Evolutionary conservation across 2,888 invertebrate species (phyloP), one percentile per base, ranked within the genome.

Genomic region (Hanleya hanleyi): DNA sequence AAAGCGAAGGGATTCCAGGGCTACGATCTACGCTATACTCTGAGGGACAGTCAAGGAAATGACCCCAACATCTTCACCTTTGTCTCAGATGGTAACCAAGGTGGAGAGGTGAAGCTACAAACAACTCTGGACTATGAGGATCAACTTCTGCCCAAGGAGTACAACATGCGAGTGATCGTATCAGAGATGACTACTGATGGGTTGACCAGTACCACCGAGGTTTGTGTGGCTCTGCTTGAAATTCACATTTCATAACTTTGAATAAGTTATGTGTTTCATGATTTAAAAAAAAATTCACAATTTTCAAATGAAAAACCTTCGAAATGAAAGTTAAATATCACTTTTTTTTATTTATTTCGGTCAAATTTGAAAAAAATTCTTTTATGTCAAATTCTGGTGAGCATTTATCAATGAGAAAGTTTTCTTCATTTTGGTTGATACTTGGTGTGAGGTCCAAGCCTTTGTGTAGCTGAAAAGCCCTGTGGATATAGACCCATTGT

Each of bases 1-100:
- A 97, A 97, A 92, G 98, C 98, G 2, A 97, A 97, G 91, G 97
- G 98, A 0, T 99, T 99, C 89, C 98, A 98, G 77, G 97, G 97
- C 91, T 94, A 97, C 70, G 97, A 97, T 91, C 97, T 98, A 84
- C 95, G 97, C n/a, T 98, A 97, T 92, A 97, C 97, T 0, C 91
- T 98, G 78, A 96, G 97, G 89, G 97, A 98, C 0, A 41, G 9
- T 9, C 18, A 12, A 12, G 96, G 97, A 90, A 96, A 41, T 22
- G 97, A 96, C 91, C 97, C 97, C 15, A 96, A 85, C 35, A 84
- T 86, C 0, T 84, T 83, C 5, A 77, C 82, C 69, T 88, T 85
- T 71, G 79, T 78, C 61, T 85, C 85, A 26, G 83, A 80, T 49
- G 77, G 74, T 26, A 70, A 76, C 38, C 71, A 73, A 98, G 98